Evolutionary conservation across 1,140 invertebrate species (phyloP).

Genomic region (Saccostrea echinata): DNA sequence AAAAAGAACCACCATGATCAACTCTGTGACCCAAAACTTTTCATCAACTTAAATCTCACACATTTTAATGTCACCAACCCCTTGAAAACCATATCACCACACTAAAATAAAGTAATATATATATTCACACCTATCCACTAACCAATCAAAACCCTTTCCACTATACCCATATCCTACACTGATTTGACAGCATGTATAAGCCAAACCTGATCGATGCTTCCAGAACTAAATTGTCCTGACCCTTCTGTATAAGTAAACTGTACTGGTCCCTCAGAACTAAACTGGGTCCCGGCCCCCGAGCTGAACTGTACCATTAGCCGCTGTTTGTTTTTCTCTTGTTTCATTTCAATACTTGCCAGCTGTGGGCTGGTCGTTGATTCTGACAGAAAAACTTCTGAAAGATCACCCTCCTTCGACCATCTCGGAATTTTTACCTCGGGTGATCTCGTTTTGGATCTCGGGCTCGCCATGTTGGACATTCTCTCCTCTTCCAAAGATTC

Average conservation of each 20-base stretch:
- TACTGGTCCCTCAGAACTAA: neutral
- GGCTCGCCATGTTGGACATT: neutral
- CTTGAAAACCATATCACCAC: too few relatives aligned
- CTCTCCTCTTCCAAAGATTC: slow-evolving; percentile 1
- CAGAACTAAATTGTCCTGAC: neutral
- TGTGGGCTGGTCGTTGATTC: neutral
- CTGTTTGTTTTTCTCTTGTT: neutral
- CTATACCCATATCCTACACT: neutral
- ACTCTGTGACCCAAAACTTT: too few relatives aligned
- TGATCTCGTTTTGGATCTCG: neutral
- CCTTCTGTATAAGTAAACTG: neutral
- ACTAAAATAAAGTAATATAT: too few relatives aligned
- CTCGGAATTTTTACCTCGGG: neutral
- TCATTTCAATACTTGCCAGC: neutral
- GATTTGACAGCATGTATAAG: neutral
- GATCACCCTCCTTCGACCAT: neutral
- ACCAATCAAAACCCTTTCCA: too few relatives aligned
- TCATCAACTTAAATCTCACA: too few relatives aligned
- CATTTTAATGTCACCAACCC: too few relatives aligned
- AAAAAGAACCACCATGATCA: too few relatives aligned
- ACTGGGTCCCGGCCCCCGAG: neutral
- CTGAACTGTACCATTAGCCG: neutral
- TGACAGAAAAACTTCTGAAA: neutral
- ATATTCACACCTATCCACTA: too few relatives aligned
- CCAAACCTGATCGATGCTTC: slow-evolving; percentile 13